phyloP scores from a whole-genome alignment of 2,797 vertebrate species.

The Prionace glauca region DNA sequence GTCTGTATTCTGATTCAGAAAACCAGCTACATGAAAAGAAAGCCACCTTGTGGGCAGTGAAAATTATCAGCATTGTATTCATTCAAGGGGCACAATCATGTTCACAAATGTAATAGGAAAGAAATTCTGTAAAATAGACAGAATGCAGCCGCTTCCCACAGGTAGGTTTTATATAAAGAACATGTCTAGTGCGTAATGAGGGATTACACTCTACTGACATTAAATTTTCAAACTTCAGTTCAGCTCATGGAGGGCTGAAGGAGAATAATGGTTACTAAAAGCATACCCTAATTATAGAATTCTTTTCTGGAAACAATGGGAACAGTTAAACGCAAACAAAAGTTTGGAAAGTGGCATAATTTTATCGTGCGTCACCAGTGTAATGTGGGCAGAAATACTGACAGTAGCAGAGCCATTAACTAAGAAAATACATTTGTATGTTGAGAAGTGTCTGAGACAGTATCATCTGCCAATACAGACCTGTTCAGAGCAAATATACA shows the following conservation, averaged over 20 bases:
- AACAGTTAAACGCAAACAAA: neutral
- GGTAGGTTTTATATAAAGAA: neutral
- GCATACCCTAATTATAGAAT: neutral
- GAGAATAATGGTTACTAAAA: neutral
- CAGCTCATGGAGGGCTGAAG: neutral
- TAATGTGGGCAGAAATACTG: neutral
- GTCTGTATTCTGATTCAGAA: neutral
- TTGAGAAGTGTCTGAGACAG: neutral
- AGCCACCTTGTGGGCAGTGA: neutral
- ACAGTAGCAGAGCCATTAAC: neutral
- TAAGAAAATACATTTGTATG: neutral
- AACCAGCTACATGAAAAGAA: neutral
- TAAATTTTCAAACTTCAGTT: neutral
- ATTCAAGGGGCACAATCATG: neutral
- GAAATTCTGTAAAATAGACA: neutral
- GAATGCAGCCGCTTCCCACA: neutral
- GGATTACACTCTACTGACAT: neutral
- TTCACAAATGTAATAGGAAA: neutral
- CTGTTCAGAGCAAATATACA: conserved; percentile 3
- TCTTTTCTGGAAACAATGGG: too few species aligned
- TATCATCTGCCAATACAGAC: neutral
- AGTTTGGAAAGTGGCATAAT: neutral
- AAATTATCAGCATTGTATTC: neutral
- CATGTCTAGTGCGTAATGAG: neutral
- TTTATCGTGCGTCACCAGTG: neutral